These are phyloP conservation scores for Pangasius macronema DNA, from an alignment of 2,797 vertebrate species.

Conservation along the genomic window DNA sequence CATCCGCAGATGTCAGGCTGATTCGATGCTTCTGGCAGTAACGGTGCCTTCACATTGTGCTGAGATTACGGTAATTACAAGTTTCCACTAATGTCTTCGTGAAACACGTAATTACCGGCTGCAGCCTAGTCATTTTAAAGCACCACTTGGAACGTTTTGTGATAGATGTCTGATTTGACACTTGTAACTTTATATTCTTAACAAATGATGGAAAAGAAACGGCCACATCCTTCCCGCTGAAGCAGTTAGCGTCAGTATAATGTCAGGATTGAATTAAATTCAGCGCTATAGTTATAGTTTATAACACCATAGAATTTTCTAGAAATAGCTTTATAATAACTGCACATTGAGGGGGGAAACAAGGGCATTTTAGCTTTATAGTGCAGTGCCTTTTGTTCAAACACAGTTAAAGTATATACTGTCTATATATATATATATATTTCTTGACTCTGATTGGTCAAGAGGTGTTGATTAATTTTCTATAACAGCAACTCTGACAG, in stretches of 20 bases:
- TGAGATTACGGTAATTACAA: background rate
- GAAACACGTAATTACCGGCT: background rate
- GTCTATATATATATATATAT: too few species aligned
- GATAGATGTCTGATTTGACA: background rate
- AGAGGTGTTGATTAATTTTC: too few species aligned
- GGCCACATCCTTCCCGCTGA: background rate
- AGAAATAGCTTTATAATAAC: background rate
- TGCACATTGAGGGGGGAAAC: too few species aligned
- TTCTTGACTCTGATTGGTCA: background rate
- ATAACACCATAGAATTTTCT: background rate
- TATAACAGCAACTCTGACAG: background rate
- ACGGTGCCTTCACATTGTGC: background rate
- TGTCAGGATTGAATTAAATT: background rate
- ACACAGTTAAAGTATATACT: background rate
- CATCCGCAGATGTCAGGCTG: background rate
- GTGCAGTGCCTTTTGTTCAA: background rate
- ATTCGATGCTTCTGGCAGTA: background rate
- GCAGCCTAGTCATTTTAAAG: background rate
- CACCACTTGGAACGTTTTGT: background rate
- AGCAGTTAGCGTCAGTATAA: background rate
- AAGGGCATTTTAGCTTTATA: background rate
- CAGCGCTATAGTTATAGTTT: background rate
- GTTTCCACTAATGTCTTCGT: background rate
- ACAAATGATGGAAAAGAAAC: background rate
- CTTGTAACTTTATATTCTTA: background rate